Evolutionary conservation across 2,888 invertebrate genomes (phyloP).

Genomic region (Beris chalybata): DNA sequence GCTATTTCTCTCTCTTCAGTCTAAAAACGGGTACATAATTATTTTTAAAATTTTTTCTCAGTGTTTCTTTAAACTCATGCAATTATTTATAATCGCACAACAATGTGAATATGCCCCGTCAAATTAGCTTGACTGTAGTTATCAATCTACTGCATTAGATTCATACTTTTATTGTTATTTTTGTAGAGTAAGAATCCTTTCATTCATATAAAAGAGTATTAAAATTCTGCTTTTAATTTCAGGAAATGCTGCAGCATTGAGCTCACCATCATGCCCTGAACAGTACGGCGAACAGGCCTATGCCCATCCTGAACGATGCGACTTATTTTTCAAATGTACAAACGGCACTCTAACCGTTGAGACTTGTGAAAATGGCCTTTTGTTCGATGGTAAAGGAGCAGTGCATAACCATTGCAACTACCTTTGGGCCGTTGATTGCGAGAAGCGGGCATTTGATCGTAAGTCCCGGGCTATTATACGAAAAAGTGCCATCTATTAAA

Average conservation of each 20-base stretch:
- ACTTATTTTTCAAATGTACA: slow-evolving; percentile 87
- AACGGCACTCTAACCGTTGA: slow-evolving; percentile 89
- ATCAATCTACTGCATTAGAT: too few relatives aligned
- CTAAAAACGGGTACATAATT: too few relatives aligned
- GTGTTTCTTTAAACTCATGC: too few relatives aligned
- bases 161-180: too few relatives aligned
- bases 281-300: slow-evolving; percentile 79
- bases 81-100: too few relatives aligned
- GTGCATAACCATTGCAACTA: slow-evolving; percentile 93
- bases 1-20: too few relatives aligned
- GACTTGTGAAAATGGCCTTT: slow-evolving; percentile 87
- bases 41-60: too few relatives aligned
- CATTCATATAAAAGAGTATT: too few relatives aligned
- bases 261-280: slow-evolving; percentile 77
- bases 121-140: too few relatives aligned
- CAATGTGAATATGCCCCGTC: too few relatives aligned
- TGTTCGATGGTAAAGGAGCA: slow-evolving; percentile 87
- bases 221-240: slow-evolving; percentile 37
- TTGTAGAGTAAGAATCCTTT: too few relatives aligned
- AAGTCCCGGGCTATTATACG: slow-evolving; percentile 52
- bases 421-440: slow-evolving; percentile 90
- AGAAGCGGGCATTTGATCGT: slow-evolving; percentile 78
- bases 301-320: slow-evolving; percentile 84
- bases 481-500: neutral
- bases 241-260: slow-evolving; percentile 62